Conservation (phyloP, 2,797 vertebrate species). For the Otolemur crassicaudatus region DNA sequence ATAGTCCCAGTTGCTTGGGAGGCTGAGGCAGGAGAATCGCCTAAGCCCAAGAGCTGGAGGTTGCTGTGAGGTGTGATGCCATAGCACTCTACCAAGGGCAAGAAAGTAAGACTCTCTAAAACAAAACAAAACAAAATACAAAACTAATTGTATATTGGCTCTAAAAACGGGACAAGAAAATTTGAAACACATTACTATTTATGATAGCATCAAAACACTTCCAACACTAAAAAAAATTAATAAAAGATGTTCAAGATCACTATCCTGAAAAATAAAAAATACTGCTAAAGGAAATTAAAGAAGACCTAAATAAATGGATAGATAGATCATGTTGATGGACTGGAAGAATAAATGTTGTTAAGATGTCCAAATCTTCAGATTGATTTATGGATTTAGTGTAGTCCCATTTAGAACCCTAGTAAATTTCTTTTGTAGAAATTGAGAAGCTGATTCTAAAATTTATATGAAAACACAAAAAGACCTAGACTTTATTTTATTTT, state of each 20-base stretch:
- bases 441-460: constrained; percentile 25
- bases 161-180: constrained; percentile 10
- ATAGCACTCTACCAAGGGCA: too few species aligned
- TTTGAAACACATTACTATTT: background rate
- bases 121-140: background rate
- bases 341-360: constrained; percentile 37
- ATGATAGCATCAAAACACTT: constrained; percentile 5
- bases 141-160: background rate
- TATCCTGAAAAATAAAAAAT: background rate
- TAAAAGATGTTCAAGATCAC: background rate
- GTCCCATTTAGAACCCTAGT: background rate
- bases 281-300: constrained; percentile 5
- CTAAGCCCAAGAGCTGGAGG: too few species aligned
- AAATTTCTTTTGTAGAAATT: constrained; percentile 14
- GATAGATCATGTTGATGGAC: background rate
- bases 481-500: background rate
- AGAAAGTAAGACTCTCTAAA: too few species aligned
- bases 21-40: too few species aligned
- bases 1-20: too few species aligned
- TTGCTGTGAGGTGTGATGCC: too few species aligned
- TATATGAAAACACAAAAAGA: constrained; percentile 15
- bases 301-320: constrained; percentile 30
- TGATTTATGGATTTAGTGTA: background rate
- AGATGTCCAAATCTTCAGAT: background rate
- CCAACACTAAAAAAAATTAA: background rate